Base-by-base conservation (phyloP, 2,113 vertebrate species). In the Diphyllodes magnificus region DNA sequence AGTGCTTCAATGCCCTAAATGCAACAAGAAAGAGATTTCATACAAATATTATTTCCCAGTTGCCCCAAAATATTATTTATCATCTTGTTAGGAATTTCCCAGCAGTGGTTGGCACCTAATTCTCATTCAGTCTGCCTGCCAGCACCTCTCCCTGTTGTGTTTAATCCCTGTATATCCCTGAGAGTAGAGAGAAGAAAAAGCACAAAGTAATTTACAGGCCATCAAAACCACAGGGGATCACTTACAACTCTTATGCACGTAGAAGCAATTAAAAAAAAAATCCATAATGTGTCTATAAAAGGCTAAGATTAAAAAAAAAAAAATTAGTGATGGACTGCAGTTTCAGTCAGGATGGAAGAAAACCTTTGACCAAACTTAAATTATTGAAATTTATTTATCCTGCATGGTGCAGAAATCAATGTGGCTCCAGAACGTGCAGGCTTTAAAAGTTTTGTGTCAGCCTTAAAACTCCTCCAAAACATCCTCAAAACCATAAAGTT, bases 261-360 rank as follows among this genome's bases (percentile, higher is more conserved):
- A 80, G 20, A 80, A 86, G 35, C 93, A 82, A 90, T 96, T 96
- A 57, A 81, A 89, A 80, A 80, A 92, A 93, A 88, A 88, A 93
- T 47, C 69, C 60, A 25, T 73, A 66, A 59, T 49, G 15, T 47
- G 76, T 70, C 88, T 89, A 15, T 51, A 88, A 83, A 96, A 90
- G n/a, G 40, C 30, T 92, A 40, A 82, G 73, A 50, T 57, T 65
- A 23, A n/a, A 40, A 45, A 24, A 24, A n/a, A 69, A 54, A 68
- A 44, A 69, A 28, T 4, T 9, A 82, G 30, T 24, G 57, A 15
- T 35, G 35, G 61, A 8, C 33, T 90, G 39, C 57, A 33, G 37
- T 27, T 69, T 51, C 25, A 47, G 44, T 63, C 24, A 76, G 51
- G 22, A 22, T 69, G 37, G 57, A 82, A 59, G 40, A 49, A 70